phyloP scores from a whole-genome alignment of 1,140 invertebrate species.

The Ericerus pela region DNA sequence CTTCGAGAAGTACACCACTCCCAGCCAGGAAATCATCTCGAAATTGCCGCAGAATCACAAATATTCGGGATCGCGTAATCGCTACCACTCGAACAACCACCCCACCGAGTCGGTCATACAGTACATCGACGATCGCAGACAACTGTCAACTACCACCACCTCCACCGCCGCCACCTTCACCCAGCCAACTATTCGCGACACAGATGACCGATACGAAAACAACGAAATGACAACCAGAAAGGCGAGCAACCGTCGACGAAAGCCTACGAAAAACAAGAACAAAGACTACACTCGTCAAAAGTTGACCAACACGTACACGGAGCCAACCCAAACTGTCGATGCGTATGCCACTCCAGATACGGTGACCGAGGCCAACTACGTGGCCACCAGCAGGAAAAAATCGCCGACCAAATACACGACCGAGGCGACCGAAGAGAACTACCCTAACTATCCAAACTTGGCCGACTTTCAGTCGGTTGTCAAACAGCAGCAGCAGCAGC shows the following conservation, averaged over 20 bases:
- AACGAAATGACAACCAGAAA: neutral
- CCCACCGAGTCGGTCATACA: neutral
- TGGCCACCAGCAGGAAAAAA: neutral
- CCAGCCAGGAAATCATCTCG: neutral
- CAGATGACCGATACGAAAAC: neutral
- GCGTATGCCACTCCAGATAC: conserved; percentile 1
- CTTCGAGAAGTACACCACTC: neutral
- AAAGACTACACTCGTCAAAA: conserved; percentile 12
- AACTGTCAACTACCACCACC: neutral
- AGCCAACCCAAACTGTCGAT: conserved; percentile 12
- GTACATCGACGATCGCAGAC: neutral
- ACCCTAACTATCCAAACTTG: conserved; percentile 15
- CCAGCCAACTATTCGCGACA: neutral
- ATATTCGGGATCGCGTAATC: neutral
- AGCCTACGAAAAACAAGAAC: neutral
- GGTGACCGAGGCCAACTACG: neutral
- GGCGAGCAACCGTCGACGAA: neutral
- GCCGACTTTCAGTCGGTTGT: too few species aligned
- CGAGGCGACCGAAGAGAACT: conserved; percentile 5
- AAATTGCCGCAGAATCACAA: neutral
- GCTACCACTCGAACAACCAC: neutral
- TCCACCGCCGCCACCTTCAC: neutral
- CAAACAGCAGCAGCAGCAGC: neutral
- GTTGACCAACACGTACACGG: neutral
- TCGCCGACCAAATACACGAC: conserved; percentile 12